Conservation (phyloP, 2,113 vertebrate genomes). For the Ochotona princeps region DNA sequence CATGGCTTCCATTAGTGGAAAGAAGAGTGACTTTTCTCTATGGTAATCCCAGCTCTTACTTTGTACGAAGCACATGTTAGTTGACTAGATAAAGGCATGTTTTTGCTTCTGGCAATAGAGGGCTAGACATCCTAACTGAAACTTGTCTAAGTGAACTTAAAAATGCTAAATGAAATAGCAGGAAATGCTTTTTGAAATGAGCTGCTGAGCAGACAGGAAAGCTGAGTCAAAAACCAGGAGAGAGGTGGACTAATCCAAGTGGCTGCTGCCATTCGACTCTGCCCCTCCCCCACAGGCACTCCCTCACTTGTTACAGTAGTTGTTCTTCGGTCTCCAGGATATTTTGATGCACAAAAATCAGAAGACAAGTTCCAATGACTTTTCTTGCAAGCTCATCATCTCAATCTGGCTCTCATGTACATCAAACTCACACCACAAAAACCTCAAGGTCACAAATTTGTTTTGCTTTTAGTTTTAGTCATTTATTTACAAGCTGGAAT, state of each 20-base stretch:
- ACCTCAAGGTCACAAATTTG: neutral
- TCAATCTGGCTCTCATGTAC: neutral
- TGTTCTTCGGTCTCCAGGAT: neutral
- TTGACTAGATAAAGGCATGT: neutral
- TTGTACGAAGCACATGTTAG: neutral
- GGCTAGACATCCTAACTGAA: neutral
- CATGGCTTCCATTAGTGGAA: neutral
- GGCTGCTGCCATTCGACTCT: neutral
- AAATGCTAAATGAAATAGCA: neutral
- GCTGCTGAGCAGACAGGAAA: neutral
- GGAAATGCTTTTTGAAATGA: neutral
- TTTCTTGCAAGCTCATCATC: neutral
- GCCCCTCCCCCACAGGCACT: neutral
- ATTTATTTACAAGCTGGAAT: no score
- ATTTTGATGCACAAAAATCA: neutral
- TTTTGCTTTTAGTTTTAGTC: no score
- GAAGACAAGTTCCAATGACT: neutral
- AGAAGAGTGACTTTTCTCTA: neutral
- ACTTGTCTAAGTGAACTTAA: neutral
- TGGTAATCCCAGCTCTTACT: neutral
- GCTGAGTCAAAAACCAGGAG: neutral
- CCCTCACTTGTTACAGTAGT: neutral
- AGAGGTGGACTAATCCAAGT: neutral
- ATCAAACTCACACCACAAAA: neutral
- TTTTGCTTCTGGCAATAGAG: neutral